phyloP scores from a whole-genome alignment of 1,140 invertebrate genomes.

The Aphidius gifuensis region DNA sequence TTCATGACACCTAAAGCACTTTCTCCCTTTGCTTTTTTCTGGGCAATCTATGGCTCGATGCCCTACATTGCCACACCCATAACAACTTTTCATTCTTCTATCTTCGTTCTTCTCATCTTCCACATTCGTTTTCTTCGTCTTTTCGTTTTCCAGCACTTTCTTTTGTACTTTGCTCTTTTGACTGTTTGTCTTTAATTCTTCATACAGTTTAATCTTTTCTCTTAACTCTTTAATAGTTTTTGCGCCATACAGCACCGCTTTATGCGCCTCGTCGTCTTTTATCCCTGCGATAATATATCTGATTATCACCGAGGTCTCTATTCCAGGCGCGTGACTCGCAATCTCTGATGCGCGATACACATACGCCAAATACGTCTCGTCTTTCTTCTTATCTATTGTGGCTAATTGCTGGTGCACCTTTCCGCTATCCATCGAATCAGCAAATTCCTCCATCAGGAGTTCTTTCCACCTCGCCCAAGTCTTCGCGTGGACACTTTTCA shows the following conservation, averaged over 20 bases:
- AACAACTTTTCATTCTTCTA: too few relatives aligned
- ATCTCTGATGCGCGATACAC: slow-evolving; percentile 26
- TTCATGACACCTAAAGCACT: background rate
- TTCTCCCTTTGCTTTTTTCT: too few relatives aligned
- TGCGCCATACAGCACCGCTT: too few relatives aligned
- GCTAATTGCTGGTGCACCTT: too few relatives aligned
- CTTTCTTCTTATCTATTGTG: slow-evolving; percentile 20
- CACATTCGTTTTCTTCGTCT: too few relatives aligned
- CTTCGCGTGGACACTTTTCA: slow-evolving; percentile 16
- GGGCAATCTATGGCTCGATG: too few relatives aligned
- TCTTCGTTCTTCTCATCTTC: too few relatives aligned
- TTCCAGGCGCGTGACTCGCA: slow-evolving; percentile 10
- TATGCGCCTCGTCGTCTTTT: slow-evolving; percentile 19
- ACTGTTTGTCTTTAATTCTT: background rate
- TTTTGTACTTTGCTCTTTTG: background rate
- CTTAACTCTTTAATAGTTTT: slow-evolving; percentile 16
- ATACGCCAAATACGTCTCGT: slow-evolving; percentile 32
- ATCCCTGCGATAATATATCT: slow-evolving; percentile 37
- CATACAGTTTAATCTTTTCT: slow-evolving; percentile 15
- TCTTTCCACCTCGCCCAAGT: slow-evolving; percentile 3
- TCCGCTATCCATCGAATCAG: too few relatives aligned
- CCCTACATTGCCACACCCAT: too few relatives aligned
- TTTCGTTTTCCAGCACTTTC: background rate
- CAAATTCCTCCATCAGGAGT: too few relatives aligned
- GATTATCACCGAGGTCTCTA: slow-evolving; percentile 30